Evolutionary conservation across 2,113 vertebrate species (phyloP), one percentile per base, ranked within the genome.

Genomic region (Anser cygnoides): DNA sequence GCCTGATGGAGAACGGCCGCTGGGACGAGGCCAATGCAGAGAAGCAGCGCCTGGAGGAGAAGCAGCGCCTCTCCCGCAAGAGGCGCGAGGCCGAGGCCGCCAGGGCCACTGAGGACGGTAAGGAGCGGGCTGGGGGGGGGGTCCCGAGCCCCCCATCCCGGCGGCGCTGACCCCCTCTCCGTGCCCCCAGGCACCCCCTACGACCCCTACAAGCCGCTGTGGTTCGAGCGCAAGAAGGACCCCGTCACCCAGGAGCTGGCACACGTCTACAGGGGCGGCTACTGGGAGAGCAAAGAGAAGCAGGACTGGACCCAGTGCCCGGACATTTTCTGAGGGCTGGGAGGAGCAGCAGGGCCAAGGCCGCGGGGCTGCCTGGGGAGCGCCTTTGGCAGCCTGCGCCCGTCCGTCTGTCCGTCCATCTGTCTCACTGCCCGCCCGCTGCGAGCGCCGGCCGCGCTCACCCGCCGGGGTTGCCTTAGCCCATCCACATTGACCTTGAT

Each of bases 21-120:
- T 99, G 99, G 99, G 99, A 99, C 6, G 99, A 99, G 67, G 99
- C 99, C 37, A 99, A 99, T 2, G 98, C 98, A 0, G 99, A 99
- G 96, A 99, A 99, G 73, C 99, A 99, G 94, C 97, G 99, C 39
- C 98, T 99, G 22, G 99, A 99, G 96, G 99, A 99, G 93, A 99
- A 99, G 16, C 99, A 99, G n/a, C 98, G 99, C 14, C 97, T 91
- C 4, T 96, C 97, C 50, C 98, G 99, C 18, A 98, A 99, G 81
- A 98, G 98, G 83, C 96, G 99, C 23, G 99, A 99, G 95, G 97
- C 99, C 0, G 99, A 99, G 46, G 94, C 98, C 0, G 80, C 97
- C 85, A 96, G 90, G n/a, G 94, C 98, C 43, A 96, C 98, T 0
- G 99, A 99, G 90, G 99, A 99, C 13, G 98, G 98, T 98, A 94